phyloP scores from a whole-genome alignment of 2,797 vertebrate genomes.

The Smutsia temminckii region DNA sequence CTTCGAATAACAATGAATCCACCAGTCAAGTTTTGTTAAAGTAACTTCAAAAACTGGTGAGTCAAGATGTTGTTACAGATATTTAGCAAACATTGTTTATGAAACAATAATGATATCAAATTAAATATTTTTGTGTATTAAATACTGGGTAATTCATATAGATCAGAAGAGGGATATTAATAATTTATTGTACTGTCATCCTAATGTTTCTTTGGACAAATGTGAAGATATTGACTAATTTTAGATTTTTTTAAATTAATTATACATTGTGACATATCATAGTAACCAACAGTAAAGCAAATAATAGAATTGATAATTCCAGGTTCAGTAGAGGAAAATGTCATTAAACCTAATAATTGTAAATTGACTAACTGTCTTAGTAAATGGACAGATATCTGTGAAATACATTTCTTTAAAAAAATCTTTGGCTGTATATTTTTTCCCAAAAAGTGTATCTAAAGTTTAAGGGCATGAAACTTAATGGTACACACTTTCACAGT shows the following conservation, averaged over 20 bases:
- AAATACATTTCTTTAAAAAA: background rate
- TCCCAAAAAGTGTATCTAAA: background rate
- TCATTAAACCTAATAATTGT: background rate
- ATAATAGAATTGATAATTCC: background rate
- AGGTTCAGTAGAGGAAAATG: background rate
- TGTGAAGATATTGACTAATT: background rate
- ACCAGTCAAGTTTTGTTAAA: background rate
- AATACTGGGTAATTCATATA: background rate
- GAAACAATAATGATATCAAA: background rate
- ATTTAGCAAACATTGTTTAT: background rate
- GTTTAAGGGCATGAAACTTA: background rate
- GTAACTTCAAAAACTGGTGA: background rate
- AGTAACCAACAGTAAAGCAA: background rate
- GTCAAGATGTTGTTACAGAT: background rate
- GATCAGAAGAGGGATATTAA: background rate
- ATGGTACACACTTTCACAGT: background rate
- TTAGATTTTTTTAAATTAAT: slow-evolving; percentile 5
- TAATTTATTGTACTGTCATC: background rate
- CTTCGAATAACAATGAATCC: background rate
- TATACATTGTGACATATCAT: background rate
- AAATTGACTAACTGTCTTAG: background rate
- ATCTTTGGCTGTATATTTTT: background rate
- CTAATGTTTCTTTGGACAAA: background rate
- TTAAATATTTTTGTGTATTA: background rate
- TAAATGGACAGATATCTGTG: background rate